Evolutionary conservation across 2,797 vertebrate species (phyloP).

Genomic region (Ambastaia sidthimunki): DNA sequence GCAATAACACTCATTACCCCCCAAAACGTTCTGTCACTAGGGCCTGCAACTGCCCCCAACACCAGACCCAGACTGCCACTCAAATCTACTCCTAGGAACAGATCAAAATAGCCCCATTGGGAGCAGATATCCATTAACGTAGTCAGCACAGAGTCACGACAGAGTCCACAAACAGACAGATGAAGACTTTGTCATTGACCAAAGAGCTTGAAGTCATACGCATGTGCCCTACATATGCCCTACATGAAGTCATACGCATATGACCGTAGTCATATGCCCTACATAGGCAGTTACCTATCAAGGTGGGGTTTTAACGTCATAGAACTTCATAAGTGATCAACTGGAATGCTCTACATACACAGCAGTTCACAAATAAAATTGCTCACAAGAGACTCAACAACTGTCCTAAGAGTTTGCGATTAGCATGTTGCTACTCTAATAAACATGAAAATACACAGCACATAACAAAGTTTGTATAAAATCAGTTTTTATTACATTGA

Average conservation of each 20-base stretch:
- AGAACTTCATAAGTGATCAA: background rate
- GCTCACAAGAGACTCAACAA: background rate
- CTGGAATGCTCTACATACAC: background rate
- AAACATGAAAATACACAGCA: background rate
- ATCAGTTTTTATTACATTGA: background rate
- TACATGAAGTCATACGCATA: too few species aligned
- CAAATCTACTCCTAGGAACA: slow-evolving; percentile 33
- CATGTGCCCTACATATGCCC: too few species aligned
- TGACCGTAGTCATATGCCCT: too few species aligned
- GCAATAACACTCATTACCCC: slow-evolving; percentile 59
- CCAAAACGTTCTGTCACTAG: slow-evolving; percentile 45
- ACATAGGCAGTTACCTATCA: too few species aligned
- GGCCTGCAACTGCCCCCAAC: slow-evolving; percentile 3
- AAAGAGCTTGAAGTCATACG: slow-evolving; percentile 47
- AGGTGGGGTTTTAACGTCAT: background rate
- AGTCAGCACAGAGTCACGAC: slow-evolving; percentile 34
- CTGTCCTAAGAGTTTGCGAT: background rate
- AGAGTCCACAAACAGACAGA: slow-evolving; percentile 43
- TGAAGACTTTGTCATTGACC: slow-evolving; percentile 39
- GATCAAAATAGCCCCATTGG: slow-evolving; percentile 47
- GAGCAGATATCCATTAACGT: slow-evolving; percentile 30
- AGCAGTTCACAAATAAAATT: background rate
- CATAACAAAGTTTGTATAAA: background rate
- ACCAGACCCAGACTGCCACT: slow-evolving; percentile 26
- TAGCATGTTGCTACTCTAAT: background rate